These are phyloP conservation scores for Meloe dianella DNA, from an alignment of 2,888 invertebrate species.

Conservation along the genomic window DNA sequence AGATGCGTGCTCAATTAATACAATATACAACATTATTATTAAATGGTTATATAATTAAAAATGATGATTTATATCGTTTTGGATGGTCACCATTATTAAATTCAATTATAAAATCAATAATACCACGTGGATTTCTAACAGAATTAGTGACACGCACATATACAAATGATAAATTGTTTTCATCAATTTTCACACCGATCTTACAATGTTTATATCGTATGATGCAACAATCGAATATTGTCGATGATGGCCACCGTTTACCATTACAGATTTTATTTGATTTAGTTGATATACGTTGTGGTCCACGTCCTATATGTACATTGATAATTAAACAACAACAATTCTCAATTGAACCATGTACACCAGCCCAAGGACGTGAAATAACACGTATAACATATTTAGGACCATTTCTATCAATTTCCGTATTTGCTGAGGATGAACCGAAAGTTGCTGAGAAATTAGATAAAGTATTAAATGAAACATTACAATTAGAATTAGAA, in stretches of 20 bases:
- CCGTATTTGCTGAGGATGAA: constrained; percentile 93
- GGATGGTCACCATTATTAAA: constrained; percentile 70
- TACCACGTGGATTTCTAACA: constrained; percentile 77
- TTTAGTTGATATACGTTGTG: constrained; percentile 78
- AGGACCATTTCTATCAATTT: constrained; percentile 90
- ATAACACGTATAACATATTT: constrained; percentile 83
- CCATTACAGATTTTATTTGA: constrained; percentile 71
- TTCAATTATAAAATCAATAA: constrained; percentile 71
- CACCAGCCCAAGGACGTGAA: constrained; percentile 83
- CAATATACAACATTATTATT: constrained; percentile 66
- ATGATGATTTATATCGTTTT: constrained; percentile 59
- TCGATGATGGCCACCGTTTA: constrained; percentile 70
- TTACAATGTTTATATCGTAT: constrained; percentile 73
- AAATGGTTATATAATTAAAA: constrained; percentile 59
- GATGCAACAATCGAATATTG: constrained; percentile 72
- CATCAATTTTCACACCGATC: constrained; percentile 69
- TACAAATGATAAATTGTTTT: constrained; percentile 66
- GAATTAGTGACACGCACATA: constrained; percentile 62
- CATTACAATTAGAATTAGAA: constrained; percentile 81
- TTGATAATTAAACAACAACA: constrained; percentile 69
- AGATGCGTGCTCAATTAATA: constrained; percentile 63
- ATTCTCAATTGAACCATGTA: constrained; percentile 75
- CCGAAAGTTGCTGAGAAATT: constrained; percentile 64
- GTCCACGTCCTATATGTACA: constrained; percentile 78
- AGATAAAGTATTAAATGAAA: constrained; percentile 72